Conservation (phyloP, 1,140 invertebrate species). For the Dendrolimus kikuchii region DNA sequence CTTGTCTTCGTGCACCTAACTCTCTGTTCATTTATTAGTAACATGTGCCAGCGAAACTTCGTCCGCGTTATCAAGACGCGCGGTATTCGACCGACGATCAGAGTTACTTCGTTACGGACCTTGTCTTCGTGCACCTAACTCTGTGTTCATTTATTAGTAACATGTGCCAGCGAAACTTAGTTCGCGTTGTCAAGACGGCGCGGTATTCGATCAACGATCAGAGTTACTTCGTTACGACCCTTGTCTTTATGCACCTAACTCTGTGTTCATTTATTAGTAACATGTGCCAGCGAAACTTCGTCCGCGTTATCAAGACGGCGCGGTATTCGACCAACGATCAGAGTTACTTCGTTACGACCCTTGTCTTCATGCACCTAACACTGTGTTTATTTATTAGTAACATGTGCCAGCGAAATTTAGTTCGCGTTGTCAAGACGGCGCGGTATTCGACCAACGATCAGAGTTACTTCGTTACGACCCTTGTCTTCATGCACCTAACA, state of each 20-base stretch:
- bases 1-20: background rate
- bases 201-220: conserved; percentile 36
- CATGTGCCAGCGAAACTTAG: too few species aligned
- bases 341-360: conserved; percentile 48
- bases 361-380: background rate
- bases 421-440: background rate
- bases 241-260: background rate
- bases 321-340: conserved; percentile 36
- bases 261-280: background rate
- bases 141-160: background rate
- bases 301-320: background rate
- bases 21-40: background rate
- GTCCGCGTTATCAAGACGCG: background rate
- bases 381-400: background rate
- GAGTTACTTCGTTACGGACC: conserved; percentile 48
- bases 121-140: background rate
- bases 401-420: too few species aligned
- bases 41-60: too few species aligned
- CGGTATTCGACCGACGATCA: conserved; percentile 36
- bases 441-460: conserved; percentile 36
- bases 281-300: too few species aligned
- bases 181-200: background rate
- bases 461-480: conserved; percentile 48
- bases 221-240: conserved; percentile 48
- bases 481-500: background rate